These are phyloP conservation scores for Sprattus sprattus DNA, from an alignment of 2,113 vertebrate genomes.

Conservation along the genomic window DNA sequence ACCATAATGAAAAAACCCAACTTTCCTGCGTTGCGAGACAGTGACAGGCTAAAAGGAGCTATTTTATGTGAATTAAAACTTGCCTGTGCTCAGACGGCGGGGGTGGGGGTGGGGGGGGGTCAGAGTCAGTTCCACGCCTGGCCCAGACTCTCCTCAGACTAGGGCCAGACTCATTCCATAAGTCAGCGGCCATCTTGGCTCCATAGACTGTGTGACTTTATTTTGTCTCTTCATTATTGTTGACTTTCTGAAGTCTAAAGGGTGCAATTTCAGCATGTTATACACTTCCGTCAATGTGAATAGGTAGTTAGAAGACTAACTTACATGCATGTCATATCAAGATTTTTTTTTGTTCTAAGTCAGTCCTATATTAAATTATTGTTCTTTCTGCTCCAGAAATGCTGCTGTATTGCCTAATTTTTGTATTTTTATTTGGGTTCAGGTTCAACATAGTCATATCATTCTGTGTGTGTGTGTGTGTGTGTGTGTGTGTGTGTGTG, in stretches of 20 bases:
- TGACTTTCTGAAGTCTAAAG: not conserved
- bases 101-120: too few species aligned
- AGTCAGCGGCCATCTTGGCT: not conserved
- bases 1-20: constrained; percentile 87
- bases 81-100: constrained; percentile 62
- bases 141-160: not conserved
- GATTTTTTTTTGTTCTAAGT: not conserved
- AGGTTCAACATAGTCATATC: not conserved
- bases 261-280: not conserved
- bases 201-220: not conserved
- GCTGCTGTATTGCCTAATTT: not conserved
- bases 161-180: not conserved
- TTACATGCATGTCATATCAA: not conserved
- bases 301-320: not conserved
- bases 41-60: constrained; percentile 83
- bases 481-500: not conserved
- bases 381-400: not conserved
- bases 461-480: not conserved
- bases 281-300: not conserved
- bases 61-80: constrained; percentile 79
- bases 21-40: constrained; percentile 76
- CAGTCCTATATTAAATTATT: not conserved
- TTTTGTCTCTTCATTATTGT: not conserved
- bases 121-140: not conserved
- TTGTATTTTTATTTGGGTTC: too few species aligned